phyloP scores from a whole-genome alignment of 2,797 vertebrate genomes.

The Girardinus metallicus region DNA sequence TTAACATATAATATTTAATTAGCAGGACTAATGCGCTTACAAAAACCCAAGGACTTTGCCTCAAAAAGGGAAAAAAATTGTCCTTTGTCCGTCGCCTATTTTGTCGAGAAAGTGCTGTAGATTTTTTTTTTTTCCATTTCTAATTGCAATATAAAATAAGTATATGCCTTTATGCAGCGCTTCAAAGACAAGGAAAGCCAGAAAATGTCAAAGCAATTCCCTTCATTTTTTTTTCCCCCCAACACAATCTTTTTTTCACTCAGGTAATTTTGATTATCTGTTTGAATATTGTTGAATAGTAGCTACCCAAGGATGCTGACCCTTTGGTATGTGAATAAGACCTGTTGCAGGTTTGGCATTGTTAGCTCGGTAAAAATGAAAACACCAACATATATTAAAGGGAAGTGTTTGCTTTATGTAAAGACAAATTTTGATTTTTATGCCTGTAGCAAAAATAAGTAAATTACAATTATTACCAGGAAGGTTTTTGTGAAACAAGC shows the following conservation, averaged over 20 bases:
- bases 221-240: constrained; percentile 41
- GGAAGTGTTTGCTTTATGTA: constrained; percentile 4
- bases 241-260: constrained; percentile 56
- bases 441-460: neutral
- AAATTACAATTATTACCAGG: neutral
- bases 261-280: constrained; percentile 55
- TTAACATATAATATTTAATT: constrained; percentile 81
- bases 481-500: neutral
- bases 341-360: constrained; percentile 27
- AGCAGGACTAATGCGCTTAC: constrained; percentile 72
- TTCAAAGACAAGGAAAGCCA: constrained; percentile 70
- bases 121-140: constrained; percentile 53
- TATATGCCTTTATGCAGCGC: constrained; percentile 72
- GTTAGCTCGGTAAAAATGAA: constrained; percentile 31
- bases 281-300: constrained; percentile 61
- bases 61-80: constrained; percentile 67
- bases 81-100: constrained; percentile 75
- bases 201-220: constrained; percentile 44
- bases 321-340: constrained; percentile 49
- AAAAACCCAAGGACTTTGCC: constrained; percentile 78
- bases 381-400: constrained; percentile 12
- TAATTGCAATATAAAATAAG: constrained; percentile 74
- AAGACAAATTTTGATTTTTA: neutral
- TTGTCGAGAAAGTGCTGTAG: constrained; percentile 66
- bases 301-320: constrained; percentile 64